Evolutionary conservation across 1,140 invertebrate genomes (phyloP).

Genomic region (Bombus confusus): DNA sequence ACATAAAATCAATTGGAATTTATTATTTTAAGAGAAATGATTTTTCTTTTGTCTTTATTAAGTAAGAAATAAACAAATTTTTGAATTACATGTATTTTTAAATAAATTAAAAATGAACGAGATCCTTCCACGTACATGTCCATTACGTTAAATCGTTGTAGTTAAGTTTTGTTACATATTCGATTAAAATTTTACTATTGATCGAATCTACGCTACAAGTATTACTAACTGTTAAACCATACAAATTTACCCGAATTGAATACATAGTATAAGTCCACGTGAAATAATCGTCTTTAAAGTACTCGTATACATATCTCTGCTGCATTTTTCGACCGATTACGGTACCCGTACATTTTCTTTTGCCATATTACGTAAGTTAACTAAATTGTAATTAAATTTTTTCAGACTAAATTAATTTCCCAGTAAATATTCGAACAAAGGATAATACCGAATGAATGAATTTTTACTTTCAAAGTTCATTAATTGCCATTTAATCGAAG

Average conservation of each 20-base stretch:
- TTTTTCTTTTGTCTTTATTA: not conserved
- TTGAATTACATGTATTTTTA: not conserved
- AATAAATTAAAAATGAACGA: slow-evolving; percentile 4
- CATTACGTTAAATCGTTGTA: not conserved
- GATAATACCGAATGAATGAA: too few relatives aligned
- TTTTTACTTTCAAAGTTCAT: not conserved
- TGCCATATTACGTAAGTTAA: not conserved
- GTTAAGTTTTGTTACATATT: not conserved
- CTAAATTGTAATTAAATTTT: not conserved
- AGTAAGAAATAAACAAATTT: slow-evolving; percentile 1
- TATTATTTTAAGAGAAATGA: not conserved
- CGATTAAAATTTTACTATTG: too few relatives aligned
- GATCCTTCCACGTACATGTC: not conserved
- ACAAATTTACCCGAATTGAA: not conserved
- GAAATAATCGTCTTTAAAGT: not conserved
- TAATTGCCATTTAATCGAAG: not conserved
- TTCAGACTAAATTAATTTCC: not conserved
- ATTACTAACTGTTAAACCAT: too few relatives aligned
- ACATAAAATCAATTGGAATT: not conserved
- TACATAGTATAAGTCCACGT: not conserved
- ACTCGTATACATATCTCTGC: not conserved
- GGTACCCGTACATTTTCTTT: not conserved
- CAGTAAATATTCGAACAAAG: not conserved
- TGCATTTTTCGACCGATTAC: not conserved
- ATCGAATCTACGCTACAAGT: too few relatives aligned